Conservation (phyloP, 1,140 invertebrate genomes). For the Aethina tumida region DNA sequence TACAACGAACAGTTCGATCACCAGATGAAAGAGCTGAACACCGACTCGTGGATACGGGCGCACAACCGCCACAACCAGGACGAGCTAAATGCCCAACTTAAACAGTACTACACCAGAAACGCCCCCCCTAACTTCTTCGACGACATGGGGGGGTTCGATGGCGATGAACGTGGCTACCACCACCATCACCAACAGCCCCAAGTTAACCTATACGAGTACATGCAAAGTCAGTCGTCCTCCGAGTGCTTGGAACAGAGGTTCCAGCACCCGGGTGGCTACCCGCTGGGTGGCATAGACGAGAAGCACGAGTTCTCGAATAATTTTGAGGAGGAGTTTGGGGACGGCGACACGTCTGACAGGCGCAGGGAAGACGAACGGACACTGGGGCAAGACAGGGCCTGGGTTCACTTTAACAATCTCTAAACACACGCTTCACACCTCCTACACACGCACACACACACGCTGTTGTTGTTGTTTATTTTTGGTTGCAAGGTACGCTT, state of each 20-base stretch:
- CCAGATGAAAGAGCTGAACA: conserved; percentile 15
- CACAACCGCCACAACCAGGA: conserved; percentile 10
- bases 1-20: conserved; percentile 7
- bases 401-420: conserved; percentile 22
- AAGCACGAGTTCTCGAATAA: conserved; percentile 15
- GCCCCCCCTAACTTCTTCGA: conserved; percentile 8
- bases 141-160: conserved; percentile 6
- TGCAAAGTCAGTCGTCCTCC: conserved; percentile 14
- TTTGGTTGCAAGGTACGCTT: conserved; percentile 7
- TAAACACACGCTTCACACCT: no score
- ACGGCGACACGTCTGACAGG: conserved; percentile 7
- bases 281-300: conserved; percentile 6
- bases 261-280: conserved; percentile 8
- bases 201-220: conserved; percentile 6
- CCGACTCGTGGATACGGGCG: conserved; percentile 14
- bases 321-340: conserved; percentile 13
- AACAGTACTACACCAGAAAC: no score
- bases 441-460: no score
- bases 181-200: conserved; percentile 6
- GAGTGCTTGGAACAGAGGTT: conserved; percentile 15
- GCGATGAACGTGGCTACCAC: no score
- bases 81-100: conserved; percentile 3
- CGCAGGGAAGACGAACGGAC: conserved; percentile 8
- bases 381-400: conserved; percentile 14
- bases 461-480: no score